Evolutionary conservation across 2,888 invertebrate genomes (phyloP), one percentile per base, ranked within the genome.

Genomic region (Argyresthia goedartella): DNA sequence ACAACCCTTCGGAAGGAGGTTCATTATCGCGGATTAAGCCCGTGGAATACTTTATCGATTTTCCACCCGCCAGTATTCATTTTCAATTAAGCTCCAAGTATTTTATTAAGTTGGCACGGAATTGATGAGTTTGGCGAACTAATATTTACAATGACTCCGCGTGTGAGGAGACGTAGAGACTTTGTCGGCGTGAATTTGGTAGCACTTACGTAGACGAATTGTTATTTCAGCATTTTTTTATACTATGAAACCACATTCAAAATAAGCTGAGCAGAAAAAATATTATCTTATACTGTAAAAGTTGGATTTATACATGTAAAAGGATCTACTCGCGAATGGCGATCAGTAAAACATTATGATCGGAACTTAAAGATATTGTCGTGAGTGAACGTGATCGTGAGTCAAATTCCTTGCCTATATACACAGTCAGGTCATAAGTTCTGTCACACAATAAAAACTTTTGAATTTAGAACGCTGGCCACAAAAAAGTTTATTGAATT

Each of bases 11-110:
- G 77, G 71, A 71, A 44, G 69, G 66, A 68, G 76, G 76, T 85
- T 86, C 85, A 86, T 86, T 84, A 86, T 84, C 85, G 81, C 71
- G 86, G 86, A 86, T 86, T 86, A 86, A 81, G 74, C 76, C 81
- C 81, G 82, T 69, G 84, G 84, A 81, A 85, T 85, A 85, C 82
- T 84, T 79, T 78, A 84, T 85, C 85, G 86, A 86, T 67, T 71
- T 16, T 76, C 72, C 70, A 67, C 67, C 64, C 63, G 71, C 74
- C 77, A 80, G 84, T 85, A 86, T 85, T 86, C 86, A 84, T 86
- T 86, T 86, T 86, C 86, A 86, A 86, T 86, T 85, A 86, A 84
- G 84, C 82, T 75, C 76, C 79, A 85, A 85, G 86, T 86, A 85
- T 85, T 86, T 86, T 86, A 86, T 86, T 85, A 85, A 85, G 85